Percentiles rank a stretch among this genome's conserved stretches.
phyloP scores from a whole-genome alignment of 2,113 vertebrate species.

The Panthera tigris region DNA sequence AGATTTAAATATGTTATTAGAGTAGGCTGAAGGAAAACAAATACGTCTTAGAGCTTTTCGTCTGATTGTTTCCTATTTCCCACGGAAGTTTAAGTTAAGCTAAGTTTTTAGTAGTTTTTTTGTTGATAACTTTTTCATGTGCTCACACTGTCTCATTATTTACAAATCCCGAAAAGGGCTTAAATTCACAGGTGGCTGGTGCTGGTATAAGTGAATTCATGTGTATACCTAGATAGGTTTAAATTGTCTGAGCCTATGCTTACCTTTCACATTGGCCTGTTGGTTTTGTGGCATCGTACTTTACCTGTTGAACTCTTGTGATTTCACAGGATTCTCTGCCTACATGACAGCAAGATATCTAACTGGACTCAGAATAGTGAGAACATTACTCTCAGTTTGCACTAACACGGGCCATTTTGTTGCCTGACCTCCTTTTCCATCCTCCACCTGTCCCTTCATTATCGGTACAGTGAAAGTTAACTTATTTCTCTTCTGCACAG shows the following conservation, averaged over 20 bases:
- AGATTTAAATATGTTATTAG: constrained; percentile 80
- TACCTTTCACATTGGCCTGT: constrained; percentile 72
- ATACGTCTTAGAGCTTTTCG: constrained; percentile 72
- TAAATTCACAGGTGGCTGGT: constrained; percentile 84
- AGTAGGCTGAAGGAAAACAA: constrained; percentile 70
- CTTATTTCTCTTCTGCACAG: constrained; percentile 69
- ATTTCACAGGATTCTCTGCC: constrained; percentile 75
- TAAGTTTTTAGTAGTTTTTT: constrained; percentile 71
- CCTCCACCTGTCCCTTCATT: constrained; percentile 35
- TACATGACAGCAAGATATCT: constrained; percentile 74
- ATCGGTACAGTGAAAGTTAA: constrained; percentile 44
- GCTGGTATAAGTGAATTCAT: constrained; percentile 83
- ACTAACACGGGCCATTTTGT: constrained; percentile 51
- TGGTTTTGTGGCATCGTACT: constrained; percentile 62
- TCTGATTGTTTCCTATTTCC: constrained; percentile 67
- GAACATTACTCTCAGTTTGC: constrained; percentile 77
- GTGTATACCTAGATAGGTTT: constrained; percentile 13
- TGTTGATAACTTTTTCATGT: constrained; percentile 79
- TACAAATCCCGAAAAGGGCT: constrained; percentile 83
- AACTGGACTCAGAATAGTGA: constrained; percentile 69
- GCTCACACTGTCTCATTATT: constrained; percentile 75
- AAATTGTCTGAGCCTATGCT: constrained; percentile 68
- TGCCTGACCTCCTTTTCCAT: constrained; percentile 65
- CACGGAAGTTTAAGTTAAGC: constrained; percentile 77
- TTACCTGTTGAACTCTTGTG: constrained; percentile 74